These are phyloP conservation scores for Diadema setosum DNA, from an alignment of 35 echinoderm and acorn worm genomes.

Conservation along the genomic window DNA sequence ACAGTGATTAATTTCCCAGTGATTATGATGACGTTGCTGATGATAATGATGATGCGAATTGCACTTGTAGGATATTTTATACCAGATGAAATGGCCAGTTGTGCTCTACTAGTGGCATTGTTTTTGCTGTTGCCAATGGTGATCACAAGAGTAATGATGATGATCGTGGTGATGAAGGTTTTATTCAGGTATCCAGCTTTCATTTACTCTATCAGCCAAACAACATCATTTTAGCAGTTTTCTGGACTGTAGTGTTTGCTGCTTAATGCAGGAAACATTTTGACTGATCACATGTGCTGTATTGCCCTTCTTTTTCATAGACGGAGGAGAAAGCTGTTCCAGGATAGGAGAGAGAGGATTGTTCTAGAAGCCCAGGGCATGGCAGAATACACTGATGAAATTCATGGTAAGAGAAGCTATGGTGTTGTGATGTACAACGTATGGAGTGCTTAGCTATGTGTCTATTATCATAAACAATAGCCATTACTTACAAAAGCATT, in stretches of 20 bases:
- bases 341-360: not conserved
- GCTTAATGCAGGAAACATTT: not conserved
- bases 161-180: not conserved
- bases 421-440: no score
- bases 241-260: not conserved
- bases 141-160: not conserved
- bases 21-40: not conserved
- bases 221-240: no score
- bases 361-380: not conserved
- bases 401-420: not conserved
- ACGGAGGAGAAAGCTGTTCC: not conserved
- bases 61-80: no score
- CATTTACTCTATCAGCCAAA: not conserved
- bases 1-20: not conserved
- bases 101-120: no score
- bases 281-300: not conserved
- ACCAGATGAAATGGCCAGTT: no score
- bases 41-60: not conserved
- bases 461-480: no score
- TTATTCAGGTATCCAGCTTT: not conserved
- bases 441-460: no score
- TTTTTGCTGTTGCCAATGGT: not conserved
- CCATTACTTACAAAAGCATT: no score
- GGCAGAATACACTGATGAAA: not conserved
- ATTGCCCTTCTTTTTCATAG: not conserved